Evolutionary conservation across 64 coral and sea anemone species (phyloP), one percentile per base, ranked within the genome.

Genomic region (Porites australiensis): DNA sequence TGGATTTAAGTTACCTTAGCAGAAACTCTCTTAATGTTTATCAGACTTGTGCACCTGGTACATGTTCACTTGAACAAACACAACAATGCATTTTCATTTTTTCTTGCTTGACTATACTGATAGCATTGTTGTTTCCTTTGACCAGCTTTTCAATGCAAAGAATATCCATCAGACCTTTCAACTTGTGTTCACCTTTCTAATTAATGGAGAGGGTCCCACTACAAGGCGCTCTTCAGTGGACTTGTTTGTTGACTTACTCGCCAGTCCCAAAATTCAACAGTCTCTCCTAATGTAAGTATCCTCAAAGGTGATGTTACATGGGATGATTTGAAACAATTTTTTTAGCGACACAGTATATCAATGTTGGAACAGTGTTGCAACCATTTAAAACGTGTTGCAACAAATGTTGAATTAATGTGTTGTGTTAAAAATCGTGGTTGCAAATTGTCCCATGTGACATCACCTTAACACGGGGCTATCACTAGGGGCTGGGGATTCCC

Each of bases 101-200:
- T 37, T 1, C 1, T 37, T 37, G 27, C 27, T 37, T 37, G 27
- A 37, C 27, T 37, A 55, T 23, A 6, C 43, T 81, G 23, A 58
- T 8, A 10, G 14, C 1, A 21, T 3, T 50, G 9, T 22, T 79
- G 19, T 90, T 27, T 64, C 4, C 22, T n/a, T 18, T 45, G 4
- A 89, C 81, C 16, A 99, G 98, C 84, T 99, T 69, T 99, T 99
- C 72, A 99, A 99, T 72, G 58, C 94, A 21, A 99, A 94, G 88
- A 99, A 99, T 73, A 99, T 95, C 71, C 83, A 93, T 20, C 94
- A 99, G 70, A 96, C 98, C 4, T 99, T 99, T 88, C 98, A 99
- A 69, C 88, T 99, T 4, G 80, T 99, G 67, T 99, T 99, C 89
- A 99, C 93, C 15, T 96, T 96, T 69, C 89, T 99, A 5, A 69